These are phyloP conservation scores for Meandrina meandrites DNA, from an alignment of 92 coral and sea anemone genomes.

Conservation along the genomic window DNA sequence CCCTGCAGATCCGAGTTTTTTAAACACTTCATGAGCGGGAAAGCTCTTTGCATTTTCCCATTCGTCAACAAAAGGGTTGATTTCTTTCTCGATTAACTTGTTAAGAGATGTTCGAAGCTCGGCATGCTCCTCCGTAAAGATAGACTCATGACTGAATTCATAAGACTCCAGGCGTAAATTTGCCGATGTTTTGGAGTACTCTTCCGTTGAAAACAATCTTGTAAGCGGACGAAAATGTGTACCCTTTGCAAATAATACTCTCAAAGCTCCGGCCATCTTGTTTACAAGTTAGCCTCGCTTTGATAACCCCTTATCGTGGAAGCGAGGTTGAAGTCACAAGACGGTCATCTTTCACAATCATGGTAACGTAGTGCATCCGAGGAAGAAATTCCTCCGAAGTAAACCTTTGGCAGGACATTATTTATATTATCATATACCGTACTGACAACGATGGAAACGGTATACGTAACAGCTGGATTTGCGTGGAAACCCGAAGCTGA, in stretches of 20 bases:
- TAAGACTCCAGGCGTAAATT: constrained; percentile 80
- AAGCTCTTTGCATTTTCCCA: constrained; percentile 90
- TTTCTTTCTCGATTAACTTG: constrained; percentile 91
- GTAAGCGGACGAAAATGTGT: constrained; percentile 51
- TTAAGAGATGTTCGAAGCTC: constrained; percentile 83
- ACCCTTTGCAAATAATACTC: constrained; percentile 1
- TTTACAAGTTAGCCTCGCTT: background rate
- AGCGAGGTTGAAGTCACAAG: background rate
- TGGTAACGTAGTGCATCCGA: background rate
- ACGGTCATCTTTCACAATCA: background rate
- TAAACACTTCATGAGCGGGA: constrained; percentile 96
- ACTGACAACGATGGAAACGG: background rate
- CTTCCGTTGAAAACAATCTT: constrained; percentile 56
- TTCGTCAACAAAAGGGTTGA: constrained; percentile 96
- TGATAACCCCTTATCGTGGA: background rate
- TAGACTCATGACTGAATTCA: constrained; percentile 75
- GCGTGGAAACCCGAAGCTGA: constrained; percentile 41
- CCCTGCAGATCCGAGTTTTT: constrained; percentile 92
- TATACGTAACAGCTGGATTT: constrained; percentile 32
- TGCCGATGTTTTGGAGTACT: constrained; percentile 35
- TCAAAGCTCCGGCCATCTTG: constrained; percentile 68
- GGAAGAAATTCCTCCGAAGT: background rate
- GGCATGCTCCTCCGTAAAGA: constrained; percentile 85
- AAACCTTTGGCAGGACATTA: background rate
- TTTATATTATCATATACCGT: background rate